Conservation (phyloP, 2,113 vertebrate genomes). For the Silurus glanis region DNA sequence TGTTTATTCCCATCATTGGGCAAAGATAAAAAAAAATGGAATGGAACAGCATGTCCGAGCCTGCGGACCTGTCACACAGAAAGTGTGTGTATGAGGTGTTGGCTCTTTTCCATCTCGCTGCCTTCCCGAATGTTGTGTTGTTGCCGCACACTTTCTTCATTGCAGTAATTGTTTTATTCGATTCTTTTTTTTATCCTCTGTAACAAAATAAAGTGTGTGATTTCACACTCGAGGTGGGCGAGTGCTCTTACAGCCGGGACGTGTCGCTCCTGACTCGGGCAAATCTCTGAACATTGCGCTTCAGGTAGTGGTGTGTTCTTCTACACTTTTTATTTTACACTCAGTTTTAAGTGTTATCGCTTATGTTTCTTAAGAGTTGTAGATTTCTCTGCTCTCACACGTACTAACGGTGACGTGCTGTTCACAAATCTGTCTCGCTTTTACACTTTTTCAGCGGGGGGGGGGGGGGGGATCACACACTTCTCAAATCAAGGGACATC, state of each 20-base stretch:
- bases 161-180: background rate
- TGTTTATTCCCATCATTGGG: constrained; percentile 51
- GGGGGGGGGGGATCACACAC: too few species aligned
- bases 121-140: background rate
- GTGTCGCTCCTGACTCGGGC: background rate
- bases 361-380: background rate
- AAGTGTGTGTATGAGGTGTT: background rate
- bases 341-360: too few species aligned
- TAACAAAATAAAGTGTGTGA: too few species aligned
- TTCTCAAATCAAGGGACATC: too few species aligned
- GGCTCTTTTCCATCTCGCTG: background rate
- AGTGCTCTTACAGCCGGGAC: too few species aligned
- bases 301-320: background rate
- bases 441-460: too few species aligned
- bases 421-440: too few species aligned
- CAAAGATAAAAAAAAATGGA: constrained; percentile 36
- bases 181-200: background rate
- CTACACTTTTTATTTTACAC: background rate
- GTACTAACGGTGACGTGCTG: too few species aligned
- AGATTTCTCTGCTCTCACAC: background rate
- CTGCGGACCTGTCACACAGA: constrained; percentile 11
- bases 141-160: background rate
- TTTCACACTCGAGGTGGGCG: background rate
- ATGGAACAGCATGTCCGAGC: constrained; percentile 24
- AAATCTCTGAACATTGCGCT: background rate